Percentiles rank a stretch among this genome's conserved stretches.
Evolutionary conservation across 2,888 invertebrate species (phyloP).

Genomic region (Yponomeuta evonymella): DNA sequence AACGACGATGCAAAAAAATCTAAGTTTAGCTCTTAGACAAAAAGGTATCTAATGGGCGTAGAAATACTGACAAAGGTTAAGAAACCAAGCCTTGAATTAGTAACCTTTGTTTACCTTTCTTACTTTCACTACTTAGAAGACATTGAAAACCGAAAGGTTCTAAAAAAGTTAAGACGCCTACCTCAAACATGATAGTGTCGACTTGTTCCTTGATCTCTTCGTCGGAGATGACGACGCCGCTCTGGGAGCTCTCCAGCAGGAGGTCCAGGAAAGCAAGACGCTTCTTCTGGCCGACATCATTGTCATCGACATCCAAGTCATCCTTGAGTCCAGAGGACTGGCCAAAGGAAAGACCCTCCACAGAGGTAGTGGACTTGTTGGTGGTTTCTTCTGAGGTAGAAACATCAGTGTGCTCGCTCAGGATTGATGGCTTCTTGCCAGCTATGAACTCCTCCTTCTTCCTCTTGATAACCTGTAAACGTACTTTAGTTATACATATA

Average conservation of each 20-base stretch:
- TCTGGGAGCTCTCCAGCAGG: slow-evolving; percentile 85
- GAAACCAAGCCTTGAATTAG: too few species aligned
- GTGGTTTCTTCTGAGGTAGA: slow-evolving; percentile 32
- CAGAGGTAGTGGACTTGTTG: slow-evolving; percentile 51
- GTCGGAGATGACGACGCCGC: slow-evolving; percentile 82
- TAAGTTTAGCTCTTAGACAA: too few species aligned
- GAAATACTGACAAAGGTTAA: too few species aligned
- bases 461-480: slow-evolving; percentile 76
- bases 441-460: slow-evolving; percentile 85
- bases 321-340: slow-evolving; percentile 85
- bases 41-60: too few species aligned
- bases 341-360: slow-evolving; percentile 83
- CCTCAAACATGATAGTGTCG: slow-evolving; percentile 92
- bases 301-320: slow-evolving; percentile 87
- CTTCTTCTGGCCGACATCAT: slow-evolving; percentile 87
- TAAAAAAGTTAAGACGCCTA: slow-evolving; percentile 33
- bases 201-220: slow-evolving; percentile 90
- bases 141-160: too few species aligned
- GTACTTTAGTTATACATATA: background rate
- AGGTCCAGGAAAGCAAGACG: slow-evolving; percentile 92
- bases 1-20: too few species aligned
- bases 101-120: too few species aligned
- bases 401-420: slow-evolving; percentile 37
- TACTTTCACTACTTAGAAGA: too few species aligned
- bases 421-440: slow-evolving; percentile 71